Evolutionary conservation across 2,888 invertebrate genomes (phyloP).

Genomic region (Blastobasis lacticolella): DNA sequence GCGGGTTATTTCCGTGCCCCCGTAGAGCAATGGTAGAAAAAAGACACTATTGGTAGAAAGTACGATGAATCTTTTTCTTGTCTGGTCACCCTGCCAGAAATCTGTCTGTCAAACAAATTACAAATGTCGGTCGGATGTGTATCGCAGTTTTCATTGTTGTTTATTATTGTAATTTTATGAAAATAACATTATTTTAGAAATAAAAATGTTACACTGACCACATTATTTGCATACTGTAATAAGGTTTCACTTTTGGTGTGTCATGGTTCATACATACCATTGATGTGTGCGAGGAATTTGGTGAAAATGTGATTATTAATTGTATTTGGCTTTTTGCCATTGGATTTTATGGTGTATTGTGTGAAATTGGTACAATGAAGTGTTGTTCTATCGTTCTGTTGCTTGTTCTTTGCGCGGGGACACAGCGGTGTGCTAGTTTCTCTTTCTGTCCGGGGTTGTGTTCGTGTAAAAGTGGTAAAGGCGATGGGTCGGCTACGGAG

Average conservation of each 20-base stretch:
- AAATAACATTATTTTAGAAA: slow-evolving; percentile 19
- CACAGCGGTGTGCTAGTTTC: slow-evolving; percentile 15
- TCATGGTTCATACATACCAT: slow-evolving; percentile 23
- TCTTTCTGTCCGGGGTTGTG: slow-evolving; percentile 68
- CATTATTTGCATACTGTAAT: slow-evolving; percentile 13
- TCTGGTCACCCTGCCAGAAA: slow-evolving; percentile 7
- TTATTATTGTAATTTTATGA: slow-evolving; percentile 46
- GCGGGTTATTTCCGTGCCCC: no score
- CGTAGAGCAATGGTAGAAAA: no score
- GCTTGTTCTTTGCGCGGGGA: slow-evolving; percentile 33
- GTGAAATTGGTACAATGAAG: slow-evolving; percentile 52
- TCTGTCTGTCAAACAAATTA: slow-evolving; percentile 35
- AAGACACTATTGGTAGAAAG: no score
- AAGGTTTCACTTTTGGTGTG: slow-evolving; percentile 13
- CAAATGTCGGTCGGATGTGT: slow-evolving; percentile 51
- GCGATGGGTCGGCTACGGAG: slow-evolving; percentile 64
- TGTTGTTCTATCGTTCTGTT: slow-evolving; percentile 38
- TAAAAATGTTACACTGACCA: slow-evolving; percentile 27
- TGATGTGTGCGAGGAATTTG: slow-evolving; percentile 43
- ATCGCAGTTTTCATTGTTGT: slow-evolving; percentile 52
- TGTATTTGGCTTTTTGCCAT: slow-evolving; percentile 69
- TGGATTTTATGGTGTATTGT: slow-evolving; percentile 49
- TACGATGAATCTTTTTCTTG: background rate
- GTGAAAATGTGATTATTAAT: slow-evolving; percentile 66
- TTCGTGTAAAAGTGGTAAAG: slow-evolving; percentile 73